Conservation (phyloP, 2,113 vertebrate species). For the Pedionomus torquatus region DNA sequence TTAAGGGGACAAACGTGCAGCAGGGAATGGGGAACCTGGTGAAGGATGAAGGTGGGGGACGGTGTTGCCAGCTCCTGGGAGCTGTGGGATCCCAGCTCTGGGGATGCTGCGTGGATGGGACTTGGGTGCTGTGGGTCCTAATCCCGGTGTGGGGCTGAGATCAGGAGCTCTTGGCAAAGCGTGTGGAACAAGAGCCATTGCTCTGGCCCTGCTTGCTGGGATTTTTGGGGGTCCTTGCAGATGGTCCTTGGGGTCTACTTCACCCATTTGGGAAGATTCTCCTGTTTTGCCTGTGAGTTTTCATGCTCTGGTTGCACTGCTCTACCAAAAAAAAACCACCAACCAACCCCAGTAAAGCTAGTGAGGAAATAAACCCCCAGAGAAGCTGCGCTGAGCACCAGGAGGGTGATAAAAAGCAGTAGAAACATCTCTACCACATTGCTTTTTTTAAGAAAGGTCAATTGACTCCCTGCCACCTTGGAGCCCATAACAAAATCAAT, state of each 20-base stretch:
- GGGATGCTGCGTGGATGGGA: background rate
- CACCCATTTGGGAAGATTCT: background rate
- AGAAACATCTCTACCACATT: background rate
- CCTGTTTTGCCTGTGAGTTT: background rate
- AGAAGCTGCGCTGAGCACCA: background rate
- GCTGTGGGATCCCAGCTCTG: fast-evolving
- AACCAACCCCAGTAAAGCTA: background rate
- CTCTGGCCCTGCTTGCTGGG: background rate
- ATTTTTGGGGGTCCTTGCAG: background rate
- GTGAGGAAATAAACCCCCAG: background rate
- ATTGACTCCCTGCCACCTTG: conserved; percentile 6
- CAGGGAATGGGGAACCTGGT: fast-evolving
- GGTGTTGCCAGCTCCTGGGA: background rate
- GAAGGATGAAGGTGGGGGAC: background rate
- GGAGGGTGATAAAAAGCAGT: background rate
- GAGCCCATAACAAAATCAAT: conserved; percentile 19
- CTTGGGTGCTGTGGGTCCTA: background rate
- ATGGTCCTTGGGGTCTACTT: background rate
- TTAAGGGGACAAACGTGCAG: fast-evolving
- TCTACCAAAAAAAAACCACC: background rate
- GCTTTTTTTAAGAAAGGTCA: background rate
- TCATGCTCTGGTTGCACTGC: fast-evolving
- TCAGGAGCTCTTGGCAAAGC: fast-evolving
- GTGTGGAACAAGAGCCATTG: fast-evolving
- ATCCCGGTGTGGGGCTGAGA: background rate